phyloP scores from a whole-genome alignment of 2,797 vertebrate genomes.

The Acrossocheilus fasciatus region DNA sequence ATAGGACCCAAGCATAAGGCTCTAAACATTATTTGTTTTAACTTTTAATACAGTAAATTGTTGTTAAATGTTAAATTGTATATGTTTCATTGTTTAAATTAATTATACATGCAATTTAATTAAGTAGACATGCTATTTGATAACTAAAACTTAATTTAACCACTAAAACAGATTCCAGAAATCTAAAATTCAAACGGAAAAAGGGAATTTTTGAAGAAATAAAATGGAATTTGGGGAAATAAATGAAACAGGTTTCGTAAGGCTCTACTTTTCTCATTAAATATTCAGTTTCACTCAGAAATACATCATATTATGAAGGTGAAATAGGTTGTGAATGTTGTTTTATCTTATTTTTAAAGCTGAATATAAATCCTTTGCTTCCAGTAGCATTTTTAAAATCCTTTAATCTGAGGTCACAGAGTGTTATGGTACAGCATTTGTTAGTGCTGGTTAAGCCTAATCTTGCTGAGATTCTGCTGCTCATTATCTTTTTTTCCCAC shows the following conservation, averaged over 20 bases:
- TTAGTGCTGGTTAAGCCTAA: constrained; percentile 17
- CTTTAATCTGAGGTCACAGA: constrained; percentile 18
- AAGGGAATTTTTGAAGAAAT: not conserved
- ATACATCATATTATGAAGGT: not conserved
- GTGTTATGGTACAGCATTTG: not conserved
- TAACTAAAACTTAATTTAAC: too few relatives aligned
- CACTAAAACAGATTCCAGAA: too few relatives aligned
- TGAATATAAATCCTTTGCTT: not conserved
- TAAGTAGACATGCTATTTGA: too few relatives aligned
- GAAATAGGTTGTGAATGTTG: not conserved
- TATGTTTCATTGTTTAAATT: too few relatives aligned
- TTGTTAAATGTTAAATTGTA: not conserved
- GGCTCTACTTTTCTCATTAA: too few relatives aligned
- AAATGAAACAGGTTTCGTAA: too few relatives aligned
- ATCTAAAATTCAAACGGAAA: not conserved
- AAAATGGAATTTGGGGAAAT: too few relatives aligned
- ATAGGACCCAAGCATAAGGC: not conserved
- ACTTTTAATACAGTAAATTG: not conserved
- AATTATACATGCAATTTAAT: too few relatives aligned
- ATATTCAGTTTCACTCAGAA: not conserved
- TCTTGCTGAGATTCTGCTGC: constrained; percentile 4
- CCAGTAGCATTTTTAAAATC: constrained; percentile 19
- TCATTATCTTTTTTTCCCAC: constrained; percentile 9
- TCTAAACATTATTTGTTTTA: not conserved
- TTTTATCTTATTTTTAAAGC: not conserved